Evolutionary conservation across 2,113 vertebrate species (phyloP), one percentile per base, ranked within the genome.

Genomic region (Rhea americana): DNA sequence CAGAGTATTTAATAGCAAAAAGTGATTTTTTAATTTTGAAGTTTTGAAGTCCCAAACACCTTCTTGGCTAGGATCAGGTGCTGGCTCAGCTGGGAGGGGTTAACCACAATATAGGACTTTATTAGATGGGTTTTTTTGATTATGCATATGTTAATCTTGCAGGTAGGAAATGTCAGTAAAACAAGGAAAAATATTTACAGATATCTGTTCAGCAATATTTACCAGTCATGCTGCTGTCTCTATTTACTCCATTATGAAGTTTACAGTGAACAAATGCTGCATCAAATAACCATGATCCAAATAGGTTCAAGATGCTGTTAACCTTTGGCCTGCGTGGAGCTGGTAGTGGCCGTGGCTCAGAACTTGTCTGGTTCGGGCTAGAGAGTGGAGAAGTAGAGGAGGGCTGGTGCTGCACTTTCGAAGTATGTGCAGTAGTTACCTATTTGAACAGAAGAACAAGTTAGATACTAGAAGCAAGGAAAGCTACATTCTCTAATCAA

Each of bases 281-380:
- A 79, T 99, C 99, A 84, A 99, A 99, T 67, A 99, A 97, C 99
- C 99, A 99, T 3, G 99, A 99, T 96, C 99, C 99, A 75, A 99
- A 99, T 84, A 99, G 98, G 97, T 99, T 99, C 97, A 99, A 98
- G 97, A 99, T 99, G 98, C 99, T 99, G 98, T 99, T 99, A 98
- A 99, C 99, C 96, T 99, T 99, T 45, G 99, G 99, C 94, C 99
- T 97, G 35, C 98, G 98, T 4, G 99, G 99, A 73, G 99, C 99
- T 20, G 99, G 99, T 17, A 99, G 97, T 1, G 99, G 99, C 72
- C 98, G 98, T 26, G 99, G 98, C 96, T 99, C 99, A 94, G 98
- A 99, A 90, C 98, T 98, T 58, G 98, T 99, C 97, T 99, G 99
- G 96, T 99, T 99, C 62, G 99, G 99, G 94, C 99, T 99, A 66